phyloP scores from a whole-genome alignment of 2,797 vertebrate species.

The Morelia viridis region DNA sequence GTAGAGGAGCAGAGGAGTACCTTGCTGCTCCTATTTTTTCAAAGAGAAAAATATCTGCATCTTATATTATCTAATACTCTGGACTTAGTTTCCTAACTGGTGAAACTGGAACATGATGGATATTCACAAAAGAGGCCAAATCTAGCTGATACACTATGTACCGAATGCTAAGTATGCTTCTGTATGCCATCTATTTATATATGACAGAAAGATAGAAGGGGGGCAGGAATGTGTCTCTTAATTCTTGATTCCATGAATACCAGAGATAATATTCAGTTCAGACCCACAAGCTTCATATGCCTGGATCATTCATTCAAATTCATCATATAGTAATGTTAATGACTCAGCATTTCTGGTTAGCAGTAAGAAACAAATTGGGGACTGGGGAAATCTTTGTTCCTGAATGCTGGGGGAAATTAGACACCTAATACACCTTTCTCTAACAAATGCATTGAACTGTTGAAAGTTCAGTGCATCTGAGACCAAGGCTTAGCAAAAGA shows the following conservation, averaged over 20 bases:
- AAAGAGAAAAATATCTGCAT: constrained; percentile 41
- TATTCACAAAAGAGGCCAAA: constrained; percentile 25
- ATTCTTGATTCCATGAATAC: constrained; percentile 19
- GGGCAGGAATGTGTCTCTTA: background rate
- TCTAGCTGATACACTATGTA: background rate
- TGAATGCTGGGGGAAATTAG: background rate
- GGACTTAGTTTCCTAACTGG: constrained; percentile 5
- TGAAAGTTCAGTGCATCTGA: background rate
- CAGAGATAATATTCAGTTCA: constrained; percentile 13
- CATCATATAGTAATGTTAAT: background rate
- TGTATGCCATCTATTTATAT: constrained; percentile 3
- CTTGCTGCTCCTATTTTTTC: background rate
- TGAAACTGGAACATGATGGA: constrained; percentile 7
- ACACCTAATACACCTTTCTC: background rate
- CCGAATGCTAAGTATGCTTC: background rate
- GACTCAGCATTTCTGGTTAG: fast-evolving
- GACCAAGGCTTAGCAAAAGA: background rate
- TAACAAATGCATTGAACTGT: background rate
- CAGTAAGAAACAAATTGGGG: background rate
- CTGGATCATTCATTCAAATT: background rate
- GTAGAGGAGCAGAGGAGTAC: background rate
- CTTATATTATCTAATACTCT: constrained; percentile 30
- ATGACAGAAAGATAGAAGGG: constrained; percentile 9
- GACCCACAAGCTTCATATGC: background rate
- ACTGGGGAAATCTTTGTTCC: background rate